Evolutionary conservation across 2,113 vertebrate species (phyloP), one percentile per base, ranked within the genome.

Genomic region (Neoarius graeffei): DNA sequence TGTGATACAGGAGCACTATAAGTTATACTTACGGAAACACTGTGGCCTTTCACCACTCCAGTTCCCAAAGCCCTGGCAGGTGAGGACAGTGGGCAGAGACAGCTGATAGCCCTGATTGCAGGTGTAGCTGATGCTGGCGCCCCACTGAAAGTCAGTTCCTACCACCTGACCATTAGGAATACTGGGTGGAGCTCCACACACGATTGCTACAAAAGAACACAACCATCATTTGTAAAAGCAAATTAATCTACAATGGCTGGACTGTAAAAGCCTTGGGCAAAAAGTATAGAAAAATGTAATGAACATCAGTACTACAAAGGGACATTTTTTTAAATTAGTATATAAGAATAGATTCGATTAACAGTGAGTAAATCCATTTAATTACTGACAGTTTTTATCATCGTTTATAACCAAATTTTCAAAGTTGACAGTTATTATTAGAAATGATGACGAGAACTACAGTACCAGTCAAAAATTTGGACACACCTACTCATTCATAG

Each of bases 101-200:
- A 99, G 97, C 94, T 99, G 98, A 90, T 99, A 99, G 0, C 98
- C 98, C 90, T 99, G 98, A 81, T 98, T 95, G 90, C 98, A 99
- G 85, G 96, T 92, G 0, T 98, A 99, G 88, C 97, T 98, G 89
- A 98, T 92, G 0, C 98, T 99, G 8, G 97, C 96, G 74, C 98
- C 98, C 98, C 98, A 99, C 90, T 90, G 96, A 94, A 99, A 98
- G 86, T 99, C 97, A 0, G 96, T 95, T 6, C 98, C 98, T 76
- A 99, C 95, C 10, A 98, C 96, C 66, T 97, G 97, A 56, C 97
- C 98, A 0, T 99, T 99, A 56, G 98, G 97, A 88, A 99, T 94
- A 87, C 90, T 90, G 83, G 96, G 97, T 0, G 98, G 97, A 1
- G 95, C 77, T 19, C 95, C 94, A 82, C 98, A 99, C 80, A 96